Evolutionary conservation across 1,140 invertebrate genomes (phyloP), one percentile per base, ranked within the genome.

Genomic region (Zaprionus nigranus): DNA sequence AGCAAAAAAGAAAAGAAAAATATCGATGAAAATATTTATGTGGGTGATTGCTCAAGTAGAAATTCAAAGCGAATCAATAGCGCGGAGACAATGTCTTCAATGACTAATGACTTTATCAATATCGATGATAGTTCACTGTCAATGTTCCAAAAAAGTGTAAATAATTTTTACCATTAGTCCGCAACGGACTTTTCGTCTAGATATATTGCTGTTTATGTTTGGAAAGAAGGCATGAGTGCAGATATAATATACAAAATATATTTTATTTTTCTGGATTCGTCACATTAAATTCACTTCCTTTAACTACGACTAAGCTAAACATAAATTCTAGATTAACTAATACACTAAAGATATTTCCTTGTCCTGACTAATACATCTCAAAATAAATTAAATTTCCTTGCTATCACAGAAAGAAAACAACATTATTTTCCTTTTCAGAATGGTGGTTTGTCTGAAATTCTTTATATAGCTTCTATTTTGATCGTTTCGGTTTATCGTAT

Each of bases 41-140:
- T 77, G 5, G 70, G 57, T 73, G 84, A 87, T 70, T 87, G 73
- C 77, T 78, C 78, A 75, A 73, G 62, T 72, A 81, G 79, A 61
- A 61, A 65, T 34, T 81, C 81, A 13, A 85, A 84, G 63, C 40
- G 53, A 24, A 69, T 67, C 54, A 53, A 51, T 24, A 70, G 66
- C 54, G 63, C 78, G 24, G 75, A 79, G 24, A 43, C 54, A 59
- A 38, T 77, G 17, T 49, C 38, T 57, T 61, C 58, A 20, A 20
- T 57, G 24, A 49, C 34, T 66, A 73, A 62, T 30, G 69, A 77
- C 22, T 73, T 49, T 57, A 62, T 77, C 13, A 66, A 56, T 26
- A 73, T 73, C 12, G 62, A 77, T 57, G 62, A 77, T 66, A 53
- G 58, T 22, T 56, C 62, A 30, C 49, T 24, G 5, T 30, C 69